phyloP scores from a whole-genome alignment of 2,888 invertebrate species.

The Clanis bilineata region DNA sequence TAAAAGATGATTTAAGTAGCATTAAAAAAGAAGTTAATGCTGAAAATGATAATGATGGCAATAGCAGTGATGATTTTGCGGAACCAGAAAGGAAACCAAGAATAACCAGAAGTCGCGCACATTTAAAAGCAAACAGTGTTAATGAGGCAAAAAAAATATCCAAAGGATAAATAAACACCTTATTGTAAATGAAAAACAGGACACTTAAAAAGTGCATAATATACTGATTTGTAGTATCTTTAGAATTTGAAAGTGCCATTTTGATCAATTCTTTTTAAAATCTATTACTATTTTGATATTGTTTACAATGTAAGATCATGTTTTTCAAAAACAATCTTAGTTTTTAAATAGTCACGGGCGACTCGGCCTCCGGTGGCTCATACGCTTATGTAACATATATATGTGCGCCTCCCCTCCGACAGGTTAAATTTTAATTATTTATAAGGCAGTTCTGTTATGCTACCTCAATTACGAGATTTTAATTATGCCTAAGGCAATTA shows the following conservation, averaged over 20 bases:
- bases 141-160: slow-evolving; percentile 36
- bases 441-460: not conserved
- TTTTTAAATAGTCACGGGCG: no score
- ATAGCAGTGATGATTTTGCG: slow-evolving; percentile 13
- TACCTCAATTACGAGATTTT: not conserved
- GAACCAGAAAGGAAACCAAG: slow-evolving; percentile 16
- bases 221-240: not conserved
- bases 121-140: slow-evolving; percentile 18
- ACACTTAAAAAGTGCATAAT: not conserved
- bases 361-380: no score
- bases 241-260: not conserved
- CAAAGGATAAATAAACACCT: slow-evolving; percentile 28
- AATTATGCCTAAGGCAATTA: not conserved
- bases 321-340: not conserved
- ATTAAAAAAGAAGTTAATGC: not conserved
- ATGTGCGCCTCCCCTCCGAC: no score
- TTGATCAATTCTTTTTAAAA: not conserved
- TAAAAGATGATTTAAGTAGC: not conserved
- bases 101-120: slow-evolving; percentile 19
- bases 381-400: no score
- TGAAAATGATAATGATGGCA: not conserved
- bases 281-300: not conserved
- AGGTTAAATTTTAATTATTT: no score
- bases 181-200: not conserved
- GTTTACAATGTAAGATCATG: not conserved